Evolutionary conservation across 1,140 invertebrate genomes (phyloP).

Genomic region (Ruditapes philippinarum): DNA sequence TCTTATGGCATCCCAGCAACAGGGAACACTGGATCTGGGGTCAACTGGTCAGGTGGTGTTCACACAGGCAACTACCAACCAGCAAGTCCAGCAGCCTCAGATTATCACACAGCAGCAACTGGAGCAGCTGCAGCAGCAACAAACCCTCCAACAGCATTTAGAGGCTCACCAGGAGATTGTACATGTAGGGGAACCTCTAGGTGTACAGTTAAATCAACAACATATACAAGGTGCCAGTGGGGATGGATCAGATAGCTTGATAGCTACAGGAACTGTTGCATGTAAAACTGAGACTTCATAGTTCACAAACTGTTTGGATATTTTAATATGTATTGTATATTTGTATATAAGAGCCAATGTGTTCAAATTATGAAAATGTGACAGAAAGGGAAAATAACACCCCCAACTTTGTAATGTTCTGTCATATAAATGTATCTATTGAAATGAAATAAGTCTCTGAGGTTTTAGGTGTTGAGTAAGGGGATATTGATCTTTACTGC

Average conservation of each 20-base stretch:
- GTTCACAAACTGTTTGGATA: background rate
- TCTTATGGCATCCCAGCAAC: conserved; percentile 16
- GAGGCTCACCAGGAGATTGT: conserved; percentile 23
- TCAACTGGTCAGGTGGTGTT: conserved; percentile 11
- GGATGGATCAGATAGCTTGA: background rate
- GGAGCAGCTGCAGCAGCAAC: conserved; percentile 48
- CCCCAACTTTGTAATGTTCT: too few species aligned
- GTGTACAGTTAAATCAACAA: background rate
- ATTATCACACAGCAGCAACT: conserved; percentile 42
- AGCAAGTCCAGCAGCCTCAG: conserved; percentile 8
- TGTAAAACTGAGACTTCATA: background rate
- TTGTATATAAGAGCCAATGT: too few species aligned
- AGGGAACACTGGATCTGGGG: background rate
- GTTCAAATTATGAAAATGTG: too few species aligned
- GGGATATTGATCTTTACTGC: too few species aligned
- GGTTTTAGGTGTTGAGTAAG: too few species aligned
- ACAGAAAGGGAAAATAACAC: too few species aligned
- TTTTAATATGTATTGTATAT: too few species aligned
- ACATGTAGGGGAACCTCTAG: background rate
- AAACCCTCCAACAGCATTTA: conserved; percentile 15
- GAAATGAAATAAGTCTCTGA: too few species aligned
- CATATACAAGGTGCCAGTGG: conserved; percentile 2
- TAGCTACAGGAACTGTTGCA: background rate
- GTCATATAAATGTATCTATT: too few species aligned
- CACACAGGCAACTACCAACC: conserved; percentile 3